Evolutionary conservation across 2,888 invertebrate species (phyloP), one percentile per base, ranked within the genome.

Genomic region (Blastobasis adustella): DNA sequence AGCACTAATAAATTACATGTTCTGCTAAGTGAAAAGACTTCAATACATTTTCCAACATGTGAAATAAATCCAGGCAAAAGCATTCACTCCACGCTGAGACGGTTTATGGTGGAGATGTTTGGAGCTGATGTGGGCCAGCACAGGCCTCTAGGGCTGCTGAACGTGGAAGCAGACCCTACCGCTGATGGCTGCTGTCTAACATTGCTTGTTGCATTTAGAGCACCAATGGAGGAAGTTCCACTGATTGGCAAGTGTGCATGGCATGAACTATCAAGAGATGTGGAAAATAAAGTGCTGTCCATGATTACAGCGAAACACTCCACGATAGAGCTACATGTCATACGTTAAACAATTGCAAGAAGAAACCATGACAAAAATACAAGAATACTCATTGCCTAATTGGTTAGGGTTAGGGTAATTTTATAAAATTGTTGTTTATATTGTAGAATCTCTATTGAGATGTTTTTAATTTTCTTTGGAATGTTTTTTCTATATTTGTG

Each of bases 51-150:
- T 62, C 97, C 97, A 37, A 91, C 94, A 10, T 96, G 95, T 72
- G 96, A 97, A 82, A 92, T 97, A 57, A 95, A 96, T 84, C 96
- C 96, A 39, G 91, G 92, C 44, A 93, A 94, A 71, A 96, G 94
- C 82, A 81, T 97, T 10, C 96, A 97, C 82, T 95, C 96, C 1
- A 96, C 96, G 48, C 79, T 97, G 58, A 92, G 95, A 60, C 93
- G 94, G 73, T 97, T 96, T 75, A 96, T 97, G 96, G 93, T 95
- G 57, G 95, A 97, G 80, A 91, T 97, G 70, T 97, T 97, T 88
- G 96, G 96, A 23, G 93, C 95, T 51, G 96, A 95, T 73, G 92
- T 96, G 37, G 94, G 96, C 0, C 92, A 93, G 57, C 97, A 97
- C 75, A 90, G 94, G 62, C 96, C 96, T 0, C 91, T 94, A 65